Conservation (phyloP, 2,888 invertebrate species). For the Parascotia fuliginaria region DNA sequence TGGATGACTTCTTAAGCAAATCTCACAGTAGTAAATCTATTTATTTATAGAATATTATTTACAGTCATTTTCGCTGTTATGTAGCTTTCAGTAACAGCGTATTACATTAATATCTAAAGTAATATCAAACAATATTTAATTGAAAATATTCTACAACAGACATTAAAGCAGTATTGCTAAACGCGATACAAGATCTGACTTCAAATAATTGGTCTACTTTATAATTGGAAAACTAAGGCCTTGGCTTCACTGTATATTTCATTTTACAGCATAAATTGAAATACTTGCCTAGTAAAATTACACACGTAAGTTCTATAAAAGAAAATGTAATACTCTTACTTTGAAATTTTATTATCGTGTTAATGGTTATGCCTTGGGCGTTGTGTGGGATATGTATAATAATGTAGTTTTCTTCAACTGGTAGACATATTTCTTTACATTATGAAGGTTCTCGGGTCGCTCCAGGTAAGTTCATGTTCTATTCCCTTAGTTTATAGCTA, state of each 20-base stretch:
- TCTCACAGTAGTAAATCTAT: too few relatives aligned
- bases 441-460: too few relatives aligned
- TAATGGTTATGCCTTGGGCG: not conserved
- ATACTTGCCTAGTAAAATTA: not conserved
- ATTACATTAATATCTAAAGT: constrained; percentile 7
- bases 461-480: too few relatives aligned
- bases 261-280: constrained; percentile 6
- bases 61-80: too few relatives aligned
- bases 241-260: constrained; percentile 13
- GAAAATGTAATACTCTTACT: not conserved
- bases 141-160: constrained; percentile 27
- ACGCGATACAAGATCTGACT: constrained; percentile 40
- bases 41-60: too few relatives aligned
- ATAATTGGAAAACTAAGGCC: constrained; percentile 49
- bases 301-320: not conserved
- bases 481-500: too few relatives aligned
- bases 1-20: too few relatives aligned
- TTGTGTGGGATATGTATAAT: not conserved
- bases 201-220: constrained; percentile 43
- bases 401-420: not conserved
- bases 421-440: too few relatives aligned
- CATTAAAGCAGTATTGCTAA: constrained; percentile 34
- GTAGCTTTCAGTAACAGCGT: not conserved
- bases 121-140: constrained; percentile 38
- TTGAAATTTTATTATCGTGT: not conserved